These are phyloP conservation scores for Epizoanthus illoricatus DNA, from an alignment of 92 coral and sea anemone species.

Conservation along the genomic window DNA sequence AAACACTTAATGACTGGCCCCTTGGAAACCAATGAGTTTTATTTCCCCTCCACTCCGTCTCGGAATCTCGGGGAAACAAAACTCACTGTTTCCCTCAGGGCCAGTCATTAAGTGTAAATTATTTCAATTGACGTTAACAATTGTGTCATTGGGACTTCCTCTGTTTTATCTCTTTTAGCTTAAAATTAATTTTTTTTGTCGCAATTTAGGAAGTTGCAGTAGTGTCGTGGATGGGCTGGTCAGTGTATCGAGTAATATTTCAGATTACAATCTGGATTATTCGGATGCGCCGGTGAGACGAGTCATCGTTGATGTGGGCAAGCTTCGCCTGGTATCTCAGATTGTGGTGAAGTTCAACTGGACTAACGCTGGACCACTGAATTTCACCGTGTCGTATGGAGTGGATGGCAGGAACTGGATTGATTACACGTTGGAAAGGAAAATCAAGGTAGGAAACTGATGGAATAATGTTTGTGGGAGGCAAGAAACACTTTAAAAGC, in stretches of 20 bases:
- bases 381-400: constrained; percentile 30
- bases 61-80: too few relatives aligned
- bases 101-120: too few relatives aligned
- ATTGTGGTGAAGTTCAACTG: constrained; percentile 20
- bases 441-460: not conserved
- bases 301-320: constrained; percentile 9
- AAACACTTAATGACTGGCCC: too few relatives aligned
- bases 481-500: too few relatives aligned
- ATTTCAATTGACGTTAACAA: too few relatives aligned
- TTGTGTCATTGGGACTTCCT: too few relatives aligned
- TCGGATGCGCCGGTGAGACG: not conserved
- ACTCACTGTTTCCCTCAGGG: too few relatives aligned
- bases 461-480: not conserved
- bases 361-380: constrained; percentile 8
- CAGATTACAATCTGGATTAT: not conserved
- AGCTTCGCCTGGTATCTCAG: constrained; percentile 28
- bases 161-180: too few relatives aligned
- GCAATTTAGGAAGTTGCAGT: constrained; percentile 12
- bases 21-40: too few relatives aligned
- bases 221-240: not conserved
- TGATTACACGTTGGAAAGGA: constrained; percentile 14
- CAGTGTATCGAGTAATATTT: not conserved
- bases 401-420: constrained; percentile 36
- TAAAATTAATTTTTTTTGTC: not conserved
- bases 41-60: too few relatives aligned